phyloP scores from a whole-genome alignment of 2,113 vertebrate genomes.

The Cervus canadensis region DNA sequence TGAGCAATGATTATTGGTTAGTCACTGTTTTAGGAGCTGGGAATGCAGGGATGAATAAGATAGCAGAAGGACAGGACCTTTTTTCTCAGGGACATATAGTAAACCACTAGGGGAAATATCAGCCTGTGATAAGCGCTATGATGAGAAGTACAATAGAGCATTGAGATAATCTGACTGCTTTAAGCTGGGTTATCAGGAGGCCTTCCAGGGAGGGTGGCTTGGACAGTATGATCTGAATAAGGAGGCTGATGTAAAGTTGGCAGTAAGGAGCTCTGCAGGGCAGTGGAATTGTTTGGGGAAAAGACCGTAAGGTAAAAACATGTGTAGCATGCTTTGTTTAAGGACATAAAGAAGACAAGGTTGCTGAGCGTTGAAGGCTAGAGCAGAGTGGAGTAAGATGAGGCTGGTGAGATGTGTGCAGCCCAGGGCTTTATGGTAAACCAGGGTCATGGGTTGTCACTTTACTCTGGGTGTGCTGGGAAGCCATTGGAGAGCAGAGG shows the following conservation, averaged over 20 bases:
- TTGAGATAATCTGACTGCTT: not conserved
- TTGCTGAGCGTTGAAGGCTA: not conserved
- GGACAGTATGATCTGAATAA: not conserved
- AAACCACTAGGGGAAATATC: not conserved
- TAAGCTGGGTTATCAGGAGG: not conserved
- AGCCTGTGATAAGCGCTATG: not conserved
- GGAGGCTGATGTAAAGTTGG: not conserved
- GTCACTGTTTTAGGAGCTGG: not conserved
- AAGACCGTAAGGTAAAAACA: not conserved
- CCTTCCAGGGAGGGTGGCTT: not conserved
- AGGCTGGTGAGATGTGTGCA: not conserved
- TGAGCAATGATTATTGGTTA: not conserved
- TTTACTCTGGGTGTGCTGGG: not conserved
- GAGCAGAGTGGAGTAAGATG: not conserved
- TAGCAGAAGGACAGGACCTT: not conserved
- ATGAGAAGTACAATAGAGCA: not conserved
- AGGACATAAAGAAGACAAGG: not conserved
- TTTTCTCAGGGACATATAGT: not conserved
- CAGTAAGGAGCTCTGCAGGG: not conserved
- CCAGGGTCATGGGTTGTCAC: not conserved
- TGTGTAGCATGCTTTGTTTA: not conserved
- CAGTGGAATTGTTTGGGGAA: not conserved
- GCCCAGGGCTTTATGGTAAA: not conserved
- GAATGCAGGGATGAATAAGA: not conserved
- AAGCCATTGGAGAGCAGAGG: not conserved